phyloP scores from a whole-genome alignment of 2,888 invertebrate genomes.

The Gastrophysa polygoni region DNA sequence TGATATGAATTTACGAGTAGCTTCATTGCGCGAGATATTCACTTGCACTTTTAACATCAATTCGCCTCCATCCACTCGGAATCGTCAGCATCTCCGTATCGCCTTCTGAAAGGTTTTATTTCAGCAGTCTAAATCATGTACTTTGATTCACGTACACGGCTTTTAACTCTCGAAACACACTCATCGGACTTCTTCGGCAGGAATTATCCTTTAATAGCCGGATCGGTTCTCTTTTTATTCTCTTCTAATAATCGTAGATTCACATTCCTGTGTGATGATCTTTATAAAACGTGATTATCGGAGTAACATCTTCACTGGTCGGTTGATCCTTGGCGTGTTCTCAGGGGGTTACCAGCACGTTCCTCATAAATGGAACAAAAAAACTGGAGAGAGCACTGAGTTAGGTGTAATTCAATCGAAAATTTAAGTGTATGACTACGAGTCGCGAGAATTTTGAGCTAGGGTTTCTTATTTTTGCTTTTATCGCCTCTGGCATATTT shows the following conservation, averaged over 20 bases:
- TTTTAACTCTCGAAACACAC: conserved; percentile 25
- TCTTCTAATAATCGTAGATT: conserved; percentile 33
- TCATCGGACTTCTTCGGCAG: conserved; percentile 18
- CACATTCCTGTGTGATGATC: conserved; percentile 42
- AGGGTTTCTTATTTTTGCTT: no score
- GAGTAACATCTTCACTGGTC: conserved; percentile 22
- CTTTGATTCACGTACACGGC: conserved; percentile 17
- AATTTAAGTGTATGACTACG: no score
- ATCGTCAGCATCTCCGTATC: not conserved
- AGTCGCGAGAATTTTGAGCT: no score
- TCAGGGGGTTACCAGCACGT: conserved; percentile 18
- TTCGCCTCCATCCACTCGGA: not conserved
- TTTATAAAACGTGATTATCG: conserved; percentile 40
- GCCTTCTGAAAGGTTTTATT: not conserved
- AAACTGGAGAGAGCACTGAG: no score
- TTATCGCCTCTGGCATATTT: no score
- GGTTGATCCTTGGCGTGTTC: conserved; percentile 19
- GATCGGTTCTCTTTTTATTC: conserved; percentile 39
- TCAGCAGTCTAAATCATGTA: conserved; percentile 16
- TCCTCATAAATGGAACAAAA: no score
- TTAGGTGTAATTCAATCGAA: no score
- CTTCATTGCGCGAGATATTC: conserved; percentile 20
- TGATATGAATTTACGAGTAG: conserved; percentile 22
- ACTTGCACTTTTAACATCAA: conserved; percentile 22
- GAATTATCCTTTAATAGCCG: conserved; percentile 40